Percentiles rank a stretch among this genome's conserved stretches.
Conservation (phyloP, 2,888 invertebrate genomes). For the Gari tellinella region DNA sequence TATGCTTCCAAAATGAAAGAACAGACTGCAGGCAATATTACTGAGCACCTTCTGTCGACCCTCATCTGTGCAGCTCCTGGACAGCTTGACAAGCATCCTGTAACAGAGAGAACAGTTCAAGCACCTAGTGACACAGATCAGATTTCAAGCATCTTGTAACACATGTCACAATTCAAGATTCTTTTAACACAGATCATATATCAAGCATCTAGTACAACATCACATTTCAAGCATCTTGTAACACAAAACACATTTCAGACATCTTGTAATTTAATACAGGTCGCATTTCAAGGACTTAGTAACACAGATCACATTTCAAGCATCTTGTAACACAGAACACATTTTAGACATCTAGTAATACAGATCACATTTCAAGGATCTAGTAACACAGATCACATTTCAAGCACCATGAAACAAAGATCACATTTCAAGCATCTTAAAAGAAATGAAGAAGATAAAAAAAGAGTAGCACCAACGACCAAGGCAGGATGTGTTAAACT, state of each 20-base stretch:
- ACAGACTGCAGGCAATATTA: slow-evolving; percentile 84
- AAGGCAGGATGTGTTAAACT: too few relatives aligned
- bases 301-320: neutral
- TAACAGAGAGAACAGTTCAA: slow-evolving; percentile 7
- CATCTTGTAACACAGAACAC: neutral
- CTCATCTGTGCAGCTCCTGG: slow-evolving; percentile 67
- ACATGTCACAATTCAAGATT: neutral
- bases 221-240: neutral
- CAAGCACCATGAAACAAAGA: neutral
- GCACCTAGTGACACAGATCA: too few relatives aligned
- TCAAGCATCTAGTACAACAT: neutral
- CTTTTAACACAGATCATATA: neutral
- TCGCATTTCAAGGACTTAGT: neutral
- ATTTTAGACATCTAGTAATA: neutral
- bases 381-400: neutral
- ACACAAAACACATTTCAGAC: too few relatives aligned
- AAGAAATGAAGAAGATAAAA: neutral
- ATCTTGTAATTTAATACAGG: neutral
- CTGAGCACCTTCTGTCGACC: slow-evolving; percentile 49
- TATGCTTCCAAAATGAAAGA: slow-evolving; percentile 88
- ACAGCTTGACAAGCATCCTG: slow-evolving; percentile 77
- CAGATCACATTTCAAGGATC: neutral
- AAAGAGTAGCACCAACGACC: too few relatives aligned
- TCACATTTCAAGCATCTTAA: neutral
- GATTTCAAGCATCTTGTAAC: too few relatives aligned